Evolutionary conservation across 1,140 invertebrate species (phyloP).

Genomic region (honey bee (Apis mellifera)): DNA sequence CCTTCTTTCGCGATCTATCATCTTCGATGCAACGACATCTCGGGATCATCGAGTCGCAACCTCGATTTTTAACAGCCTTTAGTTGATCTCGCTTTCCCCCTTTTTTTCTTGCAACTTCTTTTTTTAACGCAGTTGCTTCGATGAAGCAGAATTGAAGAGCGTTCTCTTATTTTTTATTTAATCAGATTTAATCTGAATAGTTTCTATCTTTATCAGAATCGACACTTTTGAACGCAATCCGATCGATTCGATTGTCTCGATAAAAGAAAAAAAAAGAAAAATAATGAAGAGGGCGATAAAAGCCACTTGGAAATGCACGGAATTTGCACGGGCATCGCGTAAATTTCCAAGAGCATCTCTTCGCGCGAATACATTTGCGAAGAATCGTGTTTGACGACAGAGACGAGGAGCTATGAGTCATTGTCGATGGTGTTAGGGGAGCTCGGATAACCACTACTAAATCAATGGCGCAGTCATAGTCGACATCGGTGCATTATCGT

Average conservation of each 20-base stretch:
- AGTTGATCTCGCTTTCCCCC: neutral
- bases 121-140: neutral
- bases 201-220: neutral
- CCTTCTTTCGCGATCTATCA: neutral
- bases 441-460: conserved; percentile 47
- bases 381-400: conserved; percentile 38
- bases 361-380: conserved; percentile 25
- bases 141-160: too few relatives aligned
- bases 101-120: neutral
- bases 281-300: neutral
- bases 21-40: conserved; percentile 25
- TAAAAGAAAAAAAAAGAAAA: neutral
- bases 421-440: conserved; percentile 40
- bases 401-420: conserved; percentile 54
- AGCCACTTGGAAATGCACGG: neutral
- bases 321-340: conserved; percentile 7
- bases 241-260: neutral
- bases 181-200: neutral
- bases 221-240: neutral
- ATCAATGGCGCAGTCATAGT: conserved; percentile 41
- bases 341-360: conserved; percentile 5
- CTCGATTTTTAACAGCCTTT: conserved; percentile 4
- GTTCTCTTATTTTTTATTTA: too few relatives aligned
- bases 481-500: conserved; percentile 57
- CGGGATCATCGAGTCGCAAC: neutral